Conservation (phyloP, 2,113 vertebrate species). For the Colinus virginianus region DNA sequence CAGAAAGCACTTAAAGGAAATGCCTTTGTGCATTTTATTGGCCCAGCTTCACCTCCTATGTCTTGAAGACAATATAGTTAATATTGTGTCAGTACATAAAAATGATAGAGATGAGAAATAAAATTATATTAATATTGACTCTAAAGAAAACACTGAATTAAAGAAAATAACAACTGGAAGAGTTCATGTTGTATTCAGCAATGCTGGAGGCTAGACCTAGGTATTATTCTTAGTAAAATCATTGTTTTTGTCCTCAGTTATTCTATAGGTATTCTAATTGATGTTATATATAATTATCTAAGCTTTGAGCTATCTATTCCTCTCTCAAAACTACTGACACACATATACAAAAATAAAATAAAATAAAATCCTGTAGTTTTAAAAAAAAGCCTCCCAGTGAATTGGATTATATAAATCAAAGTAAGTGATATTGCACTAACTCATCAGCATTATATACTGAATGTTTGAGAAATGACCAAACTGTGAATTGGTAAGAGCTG, state of each 20-base stretch:
- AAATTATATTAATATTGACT: constrained; percentile 44
- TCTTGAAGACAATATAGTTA: background rate
- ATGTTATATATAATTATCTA: background rate
- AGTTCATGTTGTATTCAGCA: constrained; percentile 15
- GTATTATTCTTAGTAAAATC: background rate
- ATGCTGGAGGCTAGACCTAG: background rate
- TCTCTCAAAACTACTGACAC: background rate
- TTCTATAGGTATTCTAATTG: constrained; percentile 14
- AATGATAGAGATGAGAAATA: constrained; percentile 41
- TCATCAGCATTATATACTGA: constrained; percentile 1
- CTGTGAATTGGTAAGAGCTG: background rate
- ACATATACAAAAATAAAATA: background rate
- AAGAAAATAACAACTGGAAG: background rate
- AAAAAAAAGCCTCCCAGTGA: background rate
- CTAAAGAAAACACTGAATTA: background rate
- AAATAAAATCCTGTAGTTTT: background rate
- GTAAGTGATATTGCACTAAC: background rate
- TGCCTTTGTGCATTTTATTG: constrained; percentile 9
- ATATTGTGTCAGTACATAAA: constrained; percentile 25
- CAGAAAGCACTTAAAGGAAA: background rate
- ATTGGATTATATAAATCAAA: constrained; percentile 49
- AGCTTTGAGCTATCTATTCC: background rate
- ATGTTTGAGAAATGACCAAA: constrained; percentile 5
- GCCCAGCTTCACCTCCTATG: background rate
- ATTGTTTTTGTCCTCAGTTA: background rate